These are phyloP conservation scores for Amphimallon solstitiale DNA, from an alignment of 2,888 invertebrate genomes.

Conservation along the genomic window DNA sequence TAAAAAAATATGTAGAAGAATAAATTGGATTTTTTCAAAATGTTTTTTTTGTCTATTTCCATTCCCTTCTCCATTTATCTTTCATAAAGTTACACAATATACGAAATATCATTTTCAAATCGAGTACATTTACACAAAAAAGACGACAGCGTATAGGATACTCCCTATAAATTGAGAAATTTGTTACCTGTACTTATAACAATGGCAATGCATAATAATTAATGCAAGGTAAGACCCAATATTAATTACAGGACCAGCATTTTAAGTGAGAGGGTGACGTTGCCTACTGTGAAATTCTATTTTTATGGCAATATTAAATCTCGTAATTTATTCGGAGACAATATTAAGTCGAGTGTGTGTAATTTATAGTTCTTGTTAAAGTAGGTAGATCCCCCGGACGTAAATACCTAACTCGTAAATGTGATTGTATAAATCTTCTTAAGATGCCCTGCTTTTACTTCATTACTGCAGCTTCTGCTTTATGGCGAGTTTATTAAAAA, in stretches of 20 bases:
- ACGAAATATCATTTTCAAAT: too few relatives aligned
- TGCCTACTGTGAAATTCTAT: not conserved
- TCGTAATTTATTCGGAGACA: constrained; percentile 26
- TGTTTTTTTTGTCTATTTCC: too few relatives aligned
- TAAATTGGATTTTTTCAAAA: too few relatives aligned
- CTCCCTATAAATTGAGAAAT: too few relatives aligned
- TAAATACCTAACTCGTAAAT: constrained; percentile 30
- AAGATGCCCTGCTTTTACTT: constrained; percentile 24
- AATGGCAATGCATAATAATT: constrained; percentile 12
- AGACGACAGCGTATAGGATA: too few relatives aligned
- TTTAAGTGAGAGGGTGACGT: not conserved
- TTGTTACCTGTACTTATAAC: not conserved
- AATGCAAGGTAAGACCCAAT: constrained; percentile 7
- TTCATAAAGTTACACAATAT: too few relatives aligned
- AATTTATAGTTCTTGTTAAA: constrained; percentile 36
- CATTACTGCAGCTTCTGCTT: constrained; percentile 29
- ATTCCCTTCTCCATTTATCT: too few relatives aligned
- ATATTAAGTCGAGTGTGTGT: constrained; percentile 30
- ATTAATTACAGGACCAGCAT: constrained; percentile 4
- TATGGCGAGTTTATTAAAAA: constrained; percentile 37
- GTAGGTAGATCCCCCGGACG: not conserved
- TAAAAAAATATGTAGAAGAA: too few relatives aligned
- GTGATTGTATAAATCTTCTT: constrained; percentile 36
- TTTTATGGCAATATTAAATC: constrained; percentile 31
- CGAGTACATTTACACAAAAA: too few relatives aligned